A percentile compares a stretch with the other conserved stretches of the same genome.
Conservation (phyloP, 2,888 invertebrate genomes). For the Ormyrus pomaceus region DNA sequence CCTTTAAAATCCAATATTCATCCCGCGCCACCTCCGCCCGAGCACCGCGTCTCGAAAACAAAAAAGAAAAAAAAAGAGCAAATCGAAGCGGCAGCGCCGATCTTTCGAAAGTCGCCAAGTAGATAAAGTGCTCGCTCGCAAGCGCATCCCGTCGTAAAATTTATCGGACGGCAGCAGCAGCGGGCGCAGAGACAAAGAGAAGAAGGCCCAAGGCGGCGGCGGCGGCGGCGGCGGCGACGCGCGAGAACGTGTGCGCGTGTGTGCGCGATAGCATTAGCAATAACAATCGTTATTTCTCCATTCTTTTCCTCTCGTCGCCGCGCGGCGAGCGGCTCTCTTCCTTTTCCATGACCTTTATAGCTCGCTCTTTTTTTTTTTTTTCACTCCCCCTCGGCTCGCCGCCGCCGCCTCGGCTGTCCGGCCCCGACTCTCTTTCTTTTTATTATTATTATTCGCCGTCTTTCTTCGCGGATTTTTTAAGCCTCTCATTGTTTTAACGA, state of each 20-base stretch:
- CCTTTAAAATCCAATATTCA: too few relatives aligned
- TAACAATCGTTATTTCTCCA: conserved; percentile 49
- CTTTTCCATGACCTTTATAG: conserved; percentile 47
- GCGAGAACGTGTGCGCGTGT: conserved; percentile 5
- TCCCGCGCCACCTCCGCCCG: too few relatives aligned
- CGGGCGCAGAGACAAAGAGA: conserved; percentile 55
- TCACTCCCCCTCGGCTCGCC: not conserved
- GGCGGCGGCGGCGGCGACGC: conserved; percentile 5
- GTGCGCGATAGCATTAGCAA: conserved; percentile 40
- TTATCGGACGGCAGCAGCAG: conserved; percentile 45
- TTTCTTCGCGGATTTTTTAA: not conserved
- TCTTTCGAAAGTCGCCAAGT: conserved; percentile 58
- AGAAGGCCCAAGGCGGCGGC: conserved; percentile 51
- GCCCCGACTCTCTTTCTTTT: not conserved
- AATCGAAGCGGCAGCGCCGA: conserved; percentile 33
- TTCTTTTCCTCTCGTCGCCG: conserved; percentile 26
- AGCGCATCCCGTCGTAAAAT: conserved; percentile 59
- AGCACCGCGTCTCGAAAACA: too few relatives aligned
- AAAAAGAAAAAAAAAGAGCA: not conserved
- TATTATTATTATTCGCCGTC: not conserved
- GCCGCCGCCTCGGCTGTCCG: not conserved
- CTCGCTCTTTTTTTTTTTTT: conserved; percentile 9
- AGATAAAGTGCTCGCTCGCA: conserved; percentile 53
- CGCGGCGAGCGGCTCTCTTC: conserved; percentile 28
- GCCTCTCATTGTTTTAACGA: conserved; percentile 17